Conservation (phyloP, 2,113 vertebrate genomes). For the Etheostoma spectabile region DNA sequence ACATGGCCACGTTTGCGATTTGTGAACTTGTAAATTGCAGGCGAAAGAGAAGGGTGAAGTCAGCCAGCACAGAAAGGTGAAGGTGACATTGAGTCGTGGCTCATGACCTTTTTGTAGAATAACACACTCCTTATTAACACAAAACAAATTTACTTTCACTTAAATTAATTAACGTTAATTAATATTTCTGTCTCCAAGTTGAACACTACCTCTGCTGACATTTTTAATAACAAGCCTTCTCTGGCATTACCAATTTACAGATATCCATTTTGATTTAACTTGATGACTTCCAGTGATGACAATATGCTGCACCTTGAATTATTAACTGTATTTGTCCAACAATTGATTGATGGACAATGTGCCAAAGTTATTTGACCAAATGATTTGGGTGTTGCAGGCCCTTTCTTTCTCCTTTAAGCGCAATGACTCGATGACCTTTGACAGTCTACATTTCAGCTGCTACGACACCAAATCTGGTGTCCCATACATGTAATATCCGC, state of each 20-base stretch:
- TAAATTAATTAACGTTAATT: not conserved
- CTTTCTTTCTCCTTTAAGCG: not conserved
- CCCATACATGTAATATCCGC: not conserved
- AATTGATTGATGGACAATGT: not conserved
- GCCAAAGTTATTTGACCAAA: not conserved
- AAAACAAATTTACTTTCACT: not conserved
- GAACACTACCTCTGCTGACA: not conserved
- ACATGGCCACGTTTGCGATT: not conserved
- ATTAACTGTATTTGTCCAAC: not conserved
- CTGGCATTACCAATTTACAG: not conserved
- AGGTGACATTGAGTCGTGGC: conserved; percentile 81
- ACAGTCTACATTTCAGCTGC: not conserved
- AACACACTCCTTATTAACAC: not conserved
- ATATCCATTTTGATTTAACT: not conserved
- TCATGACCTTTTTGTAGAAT: conserved; percentile 64
- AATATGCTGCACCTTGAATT: not conserved
- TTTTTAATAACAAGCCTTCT: not conserved
- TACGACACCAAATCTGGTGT: not conserved
- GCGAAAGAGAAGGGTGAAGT: conserved; percentile 17
- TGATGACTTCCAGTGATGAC: not conserved
- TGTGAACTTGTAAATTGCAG: not conserved
- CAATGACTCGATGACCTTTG: conserved; percentile 29
- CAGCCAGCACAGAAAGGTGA: conserved; percentile 47
- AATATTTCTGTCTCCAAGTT: not conserved
- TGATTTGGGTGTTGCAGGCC: not conserved